Conservation (phyloP, 2,113 vertebrate genomes). For the Gasterosteus nipponicus region DNA sequence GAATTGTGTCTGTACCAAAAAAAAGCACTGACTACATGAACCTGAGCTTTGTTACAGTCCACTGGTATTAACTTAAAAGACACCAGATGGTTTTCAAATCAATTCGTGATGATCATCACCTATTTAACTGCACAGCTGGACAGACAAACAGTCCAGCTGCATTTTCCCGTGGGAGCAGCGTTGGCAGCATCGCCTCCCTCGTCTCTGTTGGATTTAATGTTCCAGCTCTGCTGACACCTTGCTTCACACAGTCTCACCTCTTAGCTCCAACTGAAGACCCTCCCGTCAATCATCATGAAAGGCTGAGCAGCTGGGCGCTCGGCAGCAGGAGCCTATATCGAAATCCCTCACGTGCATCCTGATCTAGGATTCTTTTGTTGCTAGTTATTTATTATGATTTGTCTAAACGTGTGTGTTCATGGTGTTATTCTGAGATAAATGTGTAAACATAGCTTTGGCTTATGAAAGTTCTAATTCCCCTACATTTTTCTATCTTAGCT, state of each 20-base stretch:
- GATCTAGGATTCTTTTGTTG: constrained; percentile 7
- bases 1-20: neutral
- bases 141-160: constrained; percentile 52
- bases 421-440: neutral
- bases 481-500: neutral
- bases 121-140: constrained; percentile 51
- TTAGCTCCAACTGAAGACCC: constrained; percentile 43
- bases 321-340: neutral
- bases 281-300: constrained; percentile 50
- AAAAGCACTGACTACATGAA: neutral
- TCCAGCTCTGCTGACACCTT: constrained; percentile 55
- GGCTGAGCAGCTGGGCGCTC: constrained; percentile 8
- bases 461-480: neutral
- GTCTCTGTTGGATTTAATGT: constrained; percentile 41
- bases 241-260: constrained; percentile 58
- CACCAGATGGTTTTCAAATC: constrained; percentile 52
- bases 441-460: neutral
- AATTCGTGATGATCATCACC: constrained; percentile 42
- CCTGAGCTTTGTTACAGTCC: constrained; percentile 3
- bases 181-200: constrained; percentile 22
- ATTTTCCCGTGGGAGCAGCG: constrained; percentile 21
- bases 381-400: constrained; percentile 17
- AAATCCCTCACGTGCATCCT: constrained; percentile 3
- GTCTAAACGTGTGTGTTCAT: constrained; percentile 8
- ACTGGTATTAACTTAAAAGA: constrained; percentile 16